phyloP scores from a whole-genome alignment of 2,888 invertebrate species.

The Diaphora mendica region DNA sequence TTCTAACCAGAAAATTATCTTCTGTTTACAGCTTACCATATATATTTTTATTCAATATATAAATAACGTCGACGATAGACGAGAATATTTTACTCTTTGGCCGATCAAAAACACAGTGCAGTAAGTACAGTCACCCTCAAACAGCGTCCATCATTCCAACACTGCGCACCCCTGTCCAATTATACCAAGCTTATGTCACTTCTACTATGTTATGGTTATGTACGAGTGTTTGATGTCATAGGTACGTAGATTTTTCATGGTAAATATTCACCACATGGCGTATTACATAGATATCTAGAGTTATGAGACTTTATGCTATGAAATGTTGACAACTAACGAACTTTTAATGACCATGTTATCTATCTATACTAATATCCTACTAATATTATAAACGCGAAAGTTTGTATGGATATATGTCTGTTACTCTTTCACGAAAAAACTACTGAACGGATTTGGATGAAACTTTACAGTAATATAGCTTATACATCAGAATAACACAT shows the following conservation, averaged over 20 bases:
- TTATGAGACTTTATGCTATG: neutral
- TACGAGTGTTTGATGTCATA: neutral
- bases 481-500: too few relatives aligned
- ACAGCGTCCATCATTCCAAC: slow-evolving; percentile 17
- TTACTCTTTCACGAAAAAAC: too few relatives aligned
- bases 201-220: neutral
- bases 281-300: neutral
- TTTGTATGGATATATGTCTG: too few relatives aligned
- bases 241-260: neutral
- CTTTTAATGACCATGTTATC: neutral
- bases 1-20: neutral
- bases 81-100: slow-evolving; percentile 8
- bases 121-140: slow-evolving; percentile 17
- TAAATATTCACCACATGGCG: neutral
- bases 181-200: slow-evolving; percentile 20
- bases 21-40: neutral
- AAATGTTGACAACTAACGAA: neutral
- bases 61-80: neutral
- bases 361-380: too few relatives aligned
- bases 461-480: too few relatives aligned
- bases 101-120: slow-evolving; percentile 1
- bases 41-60: neutral
- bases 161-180: slow-evolving; percentile 37
- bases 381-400: too few relatives aligned
- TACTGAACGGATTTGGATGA: too few relatives aligned